A percentile compares a stretch with the other conserved stretches of the same genome.
Evolutionary conservation across 2,888 invertebrate genomes (phyloP).

Genomic region (Prostheceraeus crozeri): DNA sequence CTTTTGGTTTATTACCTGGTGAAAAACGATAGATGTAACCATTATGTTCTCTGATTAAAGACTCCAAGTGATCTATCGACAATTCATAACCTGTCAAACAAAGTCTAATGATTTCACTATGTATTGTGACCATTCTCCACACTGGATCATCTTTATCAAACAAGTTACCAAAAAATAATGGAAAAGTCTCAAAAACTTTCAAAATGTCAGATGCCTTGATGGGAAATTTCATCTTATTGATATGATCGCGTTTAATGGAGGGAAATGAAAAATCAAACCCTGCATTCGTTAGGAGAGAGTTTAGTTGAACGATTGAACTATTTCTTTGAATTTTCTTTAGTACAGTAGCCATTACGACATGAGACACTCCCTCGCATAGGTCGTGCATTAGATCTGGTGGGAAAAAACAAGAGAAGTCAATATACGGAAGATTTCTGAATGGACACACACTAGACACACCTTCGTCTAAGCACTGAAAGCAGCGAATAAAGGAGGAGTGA

Average conservation of each 20-base stretch:
- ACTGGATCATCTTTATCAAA: too few relatives aligned
- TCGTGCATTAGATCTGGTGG: conserved; percentile 17
- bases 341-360: neutral
- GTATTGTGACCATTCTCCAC: too few relatives aligned
- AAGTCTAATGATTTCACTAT: too few relatives aligned
- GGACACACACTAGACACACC: neutral
- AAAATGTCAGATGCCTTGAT: conserved; percentile 9
- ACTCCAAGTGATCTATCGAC: conserved; percentile 14
- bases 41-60: conserved; percentile 2
- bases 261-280: conserved; percentile 2
- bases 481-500: neutral
- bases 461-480: neutral
- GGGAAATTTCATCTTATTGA: conserved; percentile 14
- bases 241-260: neutral
- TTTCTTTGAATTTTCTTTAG: neutral
- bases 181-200: too few relatives aligned
- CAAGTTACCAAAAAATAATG: too few relatives aligned
- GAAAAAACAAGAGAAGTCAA: conserved; percentile 9
- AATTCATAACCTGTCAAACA: too few relatives aligned
- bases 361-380: neutral
- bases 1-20: too few relatives aligned
- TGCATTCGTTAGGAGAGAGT: neutral
- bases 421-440: neutral
- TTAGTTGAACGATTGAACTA: conserved; percentile 1
- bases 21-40: conserved; percentile 3